Evolutionary conservation across 2,888 invertebrate genomes (phyloP), one percentile per base, ranked within the genome.

Genomic region (Eretmocerus hayati): DNA sequence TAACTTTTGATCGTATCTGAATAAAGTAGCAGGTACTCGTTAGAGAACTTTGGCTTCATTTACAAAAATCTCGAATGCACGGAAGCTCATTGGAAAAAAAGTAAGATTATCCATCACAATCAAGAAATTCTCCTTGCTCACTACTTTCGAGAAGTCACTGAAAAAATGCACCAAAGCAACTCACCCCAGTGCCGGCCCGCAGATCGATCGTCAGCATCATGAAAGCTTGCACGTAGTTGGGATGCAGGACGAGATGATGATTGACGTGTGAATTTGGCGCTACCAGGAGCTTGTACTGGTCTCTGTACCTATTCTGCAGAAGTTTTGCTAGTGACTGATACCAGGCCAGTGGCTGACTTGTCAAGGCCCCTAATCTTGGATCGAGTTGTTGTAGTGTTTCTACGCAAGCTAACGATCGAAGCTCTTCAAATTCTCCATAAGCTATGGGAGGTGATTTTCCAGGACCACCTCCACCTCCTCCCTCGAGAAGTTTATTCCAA

Each of bases 401-500:
- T 13, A 79, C 72, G 42, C 74, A 73, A 1, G 84, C 81, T 33
- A 83, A 67, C 19, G 74, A 73, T 56, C 81, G 75, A 39, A 86
- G 68, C 65, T 85, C 84, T 41, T 75, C 71, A 58, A 85, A 82
- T 64, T 85, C 85, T 2, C 69, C 67, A 58, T 77, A 83, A 5
- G 72, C 77, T 63, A 84, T 72, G 38, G 67, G 62, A 48, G 66
- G 72, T n/a, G n/a, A n/a, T n/a, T n/a, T n/a, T n/a, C n/a, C n/a
- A n/a, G n/a, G n/a, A n/a, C n/a, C n/a, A n/a, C n/a, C n/a, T n/a
- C n/a, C n/a, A n/a, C n/a, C n/a, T 32, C 66, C 65, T 42, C 74
- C 75, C 52, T 75, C 74, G n/a, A 82, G 68, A 46, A 86, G 71
- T 60, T 82, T 77, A 56, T 81, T 80, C 86, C 86, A 86, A 4